These are phyloP conservation scores for Eospalax fontanierii DNA, from an alignment of 2,797 vertebrate species.

Conservation along the genomic window DNA sequence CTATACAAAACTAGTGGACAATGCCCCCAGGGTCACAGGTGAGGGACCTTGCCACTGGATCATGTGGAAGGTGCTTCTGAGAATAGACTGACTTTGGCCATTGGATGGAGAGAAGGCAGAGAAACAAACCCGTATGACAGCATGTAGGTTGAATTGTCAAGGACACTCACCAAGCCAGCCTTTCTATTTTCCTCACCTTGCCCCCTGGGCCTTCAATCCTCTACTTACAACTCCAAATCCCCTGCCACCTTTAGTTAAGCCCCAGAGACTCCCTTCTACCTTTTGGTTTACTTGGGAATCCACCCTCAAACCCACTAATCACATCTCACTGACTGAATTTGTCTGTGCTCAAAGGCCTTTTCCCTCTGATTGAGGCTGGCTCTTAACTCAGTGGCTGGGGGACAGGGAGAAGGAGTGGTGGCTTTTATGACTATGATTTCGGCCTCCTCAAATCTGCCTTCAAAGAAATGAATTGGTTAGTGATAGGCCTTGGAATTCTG, in stretches of 20 bases:
- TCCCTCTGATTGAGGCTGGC: constrained; percentile 28
- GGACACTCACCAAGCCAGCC: constrained; percentile 56
- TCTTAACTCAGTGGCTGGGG: constrained; percentile 55
- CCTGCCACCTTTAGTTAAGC: neutral
- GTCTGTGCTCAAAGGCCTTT: constrained; percentile 31
- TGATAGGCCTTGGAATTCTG: neutral
- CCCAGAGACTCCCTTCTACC: constrained; percentile 7
- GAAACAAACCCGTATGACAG: constrained; percentile 61
- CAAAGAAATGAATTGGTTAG: constrained; percentile 56
- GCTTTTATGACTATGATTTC: neutral
- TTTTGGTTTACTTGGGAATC: constrained; percentile 65
- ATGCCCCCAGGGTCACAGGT: constrained; percentile 11
- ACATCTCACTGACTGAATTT: neutral
- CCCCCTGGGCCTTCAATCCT: neutral
- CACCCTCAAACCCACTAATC: constrained; percentile 29
- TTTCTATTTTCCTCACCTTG: constrained; percentile 66
- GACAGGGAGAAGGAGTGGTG: neutral
- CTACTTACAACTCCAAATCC: constrained; percentile 20
- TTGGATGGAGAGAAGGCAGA: constrained; percentile 72
- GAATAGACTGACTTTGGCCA: constrained; percentile 74
- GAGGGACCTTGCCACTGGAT: constrained; percentile 74
- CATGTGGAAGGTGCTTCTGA: constrained; percentile 73
- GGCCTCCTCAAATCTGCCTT: constrained; percentile 34
- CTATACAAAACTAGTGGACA: constrained; percentile 63
- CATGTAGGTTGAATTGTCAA: constrained; percentile 61